Conservation (phyloP, 2,888 invertebrate species). For the Eupeodes luniger region DNA sequence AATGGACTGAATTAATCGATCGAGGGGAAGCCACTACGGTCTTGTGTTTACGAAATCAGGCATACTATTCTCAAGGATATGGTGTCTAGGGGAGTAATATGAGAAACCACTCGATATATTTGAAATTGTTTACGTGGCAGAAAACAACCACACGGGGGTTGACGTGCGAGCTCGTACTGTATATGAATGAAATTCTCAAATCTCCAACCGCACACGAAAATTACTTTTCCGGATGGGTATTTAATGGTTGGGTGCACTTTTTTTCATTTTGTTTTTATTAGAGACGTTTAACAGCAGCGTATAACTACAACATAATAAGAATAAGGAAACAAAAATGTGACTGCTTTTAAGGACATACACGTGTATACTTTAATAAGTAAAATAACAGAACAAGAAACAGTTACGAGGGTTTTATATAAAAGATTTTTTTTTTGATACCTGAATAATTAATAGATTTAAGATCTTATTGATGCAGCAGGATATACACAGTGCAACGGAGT, state of each 20-base stretch:
- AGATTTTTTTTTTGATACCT: neutral
- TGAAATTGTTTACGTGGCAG: slow-evolving; percentile 56
- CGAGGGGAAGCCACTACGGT: neutral
- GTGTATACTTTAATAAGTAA: neutral
- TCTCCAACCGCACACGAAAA: slow-evolving; percentile 7
- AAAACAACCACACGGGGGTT: slow-evolving; percentile 12
- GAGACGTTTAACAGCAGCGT: slow-evolving; percentile 7
- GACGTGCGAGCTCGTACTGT: neutral
- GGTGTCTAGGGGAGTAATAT: slow-evolving; percentile 17
- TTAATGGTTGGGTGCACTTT: slow-evolving; percentile 13
- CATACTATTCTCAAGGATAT: neutral
- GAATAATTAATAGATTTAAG: neutral
- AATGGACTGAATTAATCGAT: too few species aligned
- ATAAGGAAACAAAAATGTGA: neutral
- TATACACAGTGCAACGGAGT: too few species aligned
- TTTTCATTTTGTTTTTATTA: slow-evolving; percentile 22
- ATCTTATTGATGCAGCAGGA: too few species aligned
- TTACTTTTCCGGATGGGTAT: slow-evolving; percentile 3
- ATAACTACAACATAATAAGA: neutral
- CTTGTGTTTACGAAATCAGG: slow-evolving; percentile 14
- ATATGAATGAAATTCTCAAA: neutral
- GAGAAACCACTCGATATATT: slow-evolving; percentile 24
- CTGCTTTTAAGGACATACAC: neutral
- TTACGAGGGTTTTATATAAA: neutral
- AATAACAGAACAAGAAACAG: neutral